A percentile compares a stretch with the other conserved stretches of the same genome.
These are phyloP conservation scores for Sebastes iracundus DNA, from an alignment of 2,797 vertebrate genomes.

Conservation along the genomic window DNA sequence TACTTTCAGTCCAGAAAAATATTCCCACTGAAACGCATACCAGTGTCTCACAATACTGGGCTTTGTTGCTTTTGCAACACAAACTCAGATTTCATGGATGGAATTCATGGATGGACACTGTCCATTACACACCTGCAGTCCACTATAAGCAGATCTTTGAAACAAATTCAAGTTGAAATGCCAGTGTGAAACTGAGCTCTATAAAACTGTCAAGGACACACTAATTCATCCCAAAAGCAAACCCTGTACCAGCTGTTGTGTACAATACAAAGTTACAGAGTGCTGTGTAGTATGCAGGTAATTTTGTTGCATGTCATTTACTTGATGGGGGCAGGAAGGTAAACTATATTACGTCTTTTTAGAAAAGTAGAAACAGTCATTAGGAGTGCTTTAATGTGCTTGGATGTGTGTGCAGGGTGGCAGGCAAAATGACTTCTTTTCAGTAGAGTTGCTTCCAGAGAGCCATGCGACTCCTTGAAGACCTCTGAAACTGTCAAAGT, in stretches of 20 bases:
- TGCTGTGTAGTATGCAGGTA: neutral
- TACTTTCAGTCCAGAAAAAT: conserved; percentile 23
- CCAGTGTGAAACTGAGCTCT: conserved; percentile 23
- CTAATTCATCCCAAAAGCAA: conserved; percentile 7
- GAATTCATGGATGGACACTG: conserved; percentile 11
- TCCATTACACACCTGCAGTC: conserved; percentile 23
- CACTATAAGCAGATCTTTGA: conserved; percentile 20
- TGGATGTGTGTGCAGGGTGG: conserved; percentile 21
- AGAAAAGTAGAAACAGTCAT: neutral
- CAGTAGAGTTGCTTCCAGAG: conserved; percentile 70
- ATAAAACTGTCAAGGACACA: conserved; percentile 8
- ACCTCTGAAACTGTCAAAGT: conserved; percentile 76
- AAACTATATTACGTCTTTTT: neutral
- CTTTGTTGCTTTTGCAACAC: conserved; percentile 42
- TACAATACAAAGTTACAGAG: neutral
- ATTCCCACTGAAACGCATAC: conserved; percentile 41
- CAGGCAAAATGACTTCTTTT: conserved; percentile 31
- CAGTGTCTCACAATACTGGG: conserved; percentile 14
- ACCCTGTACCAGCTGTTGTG: neutral
- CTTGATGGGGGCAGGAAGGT: neutral
- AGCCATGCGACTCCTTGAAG: conserved; percentile 74
- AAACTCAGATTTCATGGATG: conserved; percentile 26
- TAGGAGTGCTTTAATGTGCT: neutral
- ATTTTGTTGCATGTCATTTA: neutral
- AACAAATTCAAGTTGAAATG: conserved; percentile 34